These are phyloP conservation scores for Melinaea marsaeus DNA, from an alignment of 2,888 invertebrate species.

Conservation along the genomic window DNA sequence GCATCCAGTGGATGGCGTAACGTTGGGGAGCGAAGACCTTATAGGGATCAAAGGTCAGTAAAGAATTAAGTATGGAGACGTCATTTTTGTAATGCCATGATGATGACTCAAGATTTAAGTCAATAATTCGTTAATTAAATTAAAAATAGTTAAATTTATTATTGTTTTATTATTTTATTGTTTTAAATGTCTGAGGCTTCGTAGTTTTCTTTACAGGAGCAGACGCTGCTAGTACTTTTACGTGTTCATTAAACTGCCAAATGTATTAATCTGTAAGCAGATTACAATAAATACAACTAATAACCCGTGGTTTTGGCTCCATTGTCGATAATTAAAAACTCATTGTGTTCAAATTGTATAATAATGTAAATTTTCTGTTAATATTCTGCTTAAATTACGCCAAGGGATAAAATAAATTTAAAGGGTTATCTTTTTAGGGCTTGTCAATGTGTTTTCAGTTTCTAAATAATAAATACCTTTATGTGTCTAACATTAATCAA, in stretches of 20 bases:
- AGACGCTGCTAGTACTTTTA: background rate
- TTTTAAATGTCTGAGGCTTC: constrained; percentile 3
- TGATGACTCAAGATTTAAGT: too few species aligned
- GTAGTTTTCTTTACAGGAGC: constrained; percentile 12
- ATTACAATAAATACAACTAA: background rate
- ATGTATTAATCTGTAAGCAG: background rate
- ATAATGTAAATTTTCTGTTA: too few species aligned
- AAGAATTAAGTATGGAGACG: background rate
- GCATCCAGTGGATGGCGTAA: constrained; percentile 63
- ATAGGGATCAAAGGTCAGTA: constrained; percentile 65
- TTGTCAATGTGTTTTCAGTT: too few species aligned
- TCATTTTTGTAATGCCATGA: background rate
- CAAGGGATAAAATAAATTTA: too few species aligned
- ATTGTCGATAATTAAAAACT: background rate
- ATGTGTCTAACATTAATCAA: too few species aligned
- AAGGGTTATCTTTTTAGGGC: too few species aligned
- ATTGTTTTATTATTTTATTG: too few species aligned
- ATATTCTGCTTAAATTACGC: too few species aligned
- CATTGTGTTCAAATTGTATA: background rate
- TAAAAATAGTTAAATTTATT: too few species aligned
- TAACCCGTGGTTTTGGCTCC: background rate
- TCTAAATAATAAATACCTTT: too few species aligned
- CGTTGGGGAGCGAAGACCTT: constrained; percentile 63
- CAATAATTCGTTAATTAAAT: too few species aligned
- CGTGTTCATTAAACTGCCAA: constrained; percentile 1